Base-by-base conservation (phyloP, 2,113 vertebrate genomes). In the Steatornis caripensis region DNA sequence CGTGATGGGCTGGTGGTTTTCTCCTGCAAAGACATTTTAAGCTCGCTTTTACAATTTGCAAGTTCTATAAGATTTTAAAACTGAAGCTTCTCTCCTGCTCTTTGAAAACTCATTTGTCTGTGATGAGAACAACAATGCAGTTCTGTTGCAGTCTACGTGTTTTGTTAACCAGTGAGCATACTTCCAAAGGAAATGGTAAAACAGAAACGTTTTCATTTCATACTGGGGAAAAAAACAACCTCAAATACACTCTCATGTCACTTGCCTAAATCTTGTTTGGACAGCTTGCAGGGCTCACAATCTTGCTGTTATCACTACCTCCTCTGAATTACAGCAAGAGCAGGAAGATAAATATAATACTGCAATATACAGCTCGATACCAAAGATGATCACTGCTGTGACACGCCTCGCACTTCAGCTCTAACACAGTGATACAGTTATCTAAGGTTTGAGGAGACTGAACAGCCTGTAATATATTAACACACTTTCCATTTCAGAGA, bases 201-300 rank as follows among this genome's bases (percentile, higher is more conserved):
- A 45, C 15, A 89, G 57, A 81, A 64, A 82, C 1, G 0, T 81
- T 93, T 94, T 86, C 10, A 46, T 89, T 94, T 91, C 54, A 61
- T 30, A 61, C 26, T 22, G 48, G 45, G 15, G 39, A 5, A 15
- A 87, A 60, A 87, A 89, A 86, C 7, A 60, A 7, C 29, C 69
- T 87, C 66, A 80, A 74, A 84, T 55, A 66, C 37, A 46, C 29
- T 54, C 5, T 82, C 32, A 34, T 77, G 84, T 64, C 58, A 82
- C 95, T 53, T 94, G 48, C 78, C 69, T 96, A 95, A 72, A 95
- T 89, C 91, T 93, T 95, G 78, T 91, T 96, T 96, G 93, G 81
- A 85, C 93, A 95, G 91, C 89, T 91, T 95, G 65, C 53, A 89
- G 0, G 0, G 87, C 78, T 89, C 96, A 85, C 84, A 85, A 43